Evolutionary conservation across 30 jellyfish, hydroid and myxozoan genomes (phyloP).

Genomic region (Aurelia aurita): DNA sequence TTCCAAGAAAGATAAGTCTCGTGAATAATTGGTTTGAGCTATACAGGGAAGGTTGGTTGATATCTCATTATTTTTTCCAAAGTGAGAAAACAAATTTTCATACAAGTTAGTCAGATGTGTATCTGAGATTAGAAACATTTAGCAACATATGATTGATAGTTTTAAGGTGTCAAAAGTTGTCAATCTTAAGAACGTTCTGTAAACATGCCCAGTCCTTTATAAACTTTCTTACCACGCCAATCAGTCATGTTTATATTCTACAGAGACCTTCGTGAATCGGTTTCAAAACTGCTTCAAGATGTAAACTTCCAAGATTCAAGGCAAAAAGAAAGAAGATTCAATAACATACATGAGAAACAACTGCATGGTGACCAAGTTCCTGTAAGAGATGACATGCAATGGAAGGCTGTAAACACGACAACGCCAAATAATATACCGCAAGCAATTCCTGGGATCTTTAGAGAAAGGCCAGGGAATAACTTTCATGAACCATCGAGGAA

Average conservation of each 20-base stretch:
- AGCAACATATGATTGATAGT: too few species aligned
- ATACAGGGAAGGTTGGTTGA: too few species aligned
- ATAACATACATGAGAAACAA: not conserved
- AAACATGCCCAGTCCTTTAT: not conserved
- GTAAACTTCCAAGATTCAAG: slow-evolving; percentile 55
- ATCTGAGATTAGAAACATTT: too few species aligned
- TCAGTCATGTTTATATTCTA: not conserved
- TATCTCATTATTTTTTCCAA: too few species aligned
- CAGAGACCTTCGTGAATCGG: slow-evolving; percentile 69
- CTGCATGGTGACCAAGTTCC: not conserved
- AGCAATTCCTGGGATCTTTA: not conserved
- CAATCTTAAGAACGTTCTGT: too few species aligned
- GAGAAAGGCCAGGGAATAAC: not conserved
- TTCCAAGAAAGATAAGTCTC: too few species aligned
- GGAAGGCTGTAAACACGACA: not conserved
- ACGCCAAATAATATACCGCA: not conserved
- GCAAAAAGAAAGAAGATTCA: not conserved
- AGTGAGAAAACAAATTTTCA: too few species aligned
- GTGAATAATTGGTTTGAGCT: too few species aligned
- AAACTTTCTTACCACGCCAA: not conserved
- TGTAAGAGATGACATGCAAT: not conserved
- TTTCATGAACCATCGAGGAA: not conserved
- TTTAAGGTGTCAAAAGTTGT: too few species aligned
- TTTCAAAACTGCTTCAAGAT: slow-evolving; percentile 49
- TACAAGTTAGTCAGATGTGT: too few species aligned